These are phyloP conservation scores for Sebastes vulpes DNA, from an alignment of 2,797 vertebrate species.

Conservation along the genomic window DNA sequence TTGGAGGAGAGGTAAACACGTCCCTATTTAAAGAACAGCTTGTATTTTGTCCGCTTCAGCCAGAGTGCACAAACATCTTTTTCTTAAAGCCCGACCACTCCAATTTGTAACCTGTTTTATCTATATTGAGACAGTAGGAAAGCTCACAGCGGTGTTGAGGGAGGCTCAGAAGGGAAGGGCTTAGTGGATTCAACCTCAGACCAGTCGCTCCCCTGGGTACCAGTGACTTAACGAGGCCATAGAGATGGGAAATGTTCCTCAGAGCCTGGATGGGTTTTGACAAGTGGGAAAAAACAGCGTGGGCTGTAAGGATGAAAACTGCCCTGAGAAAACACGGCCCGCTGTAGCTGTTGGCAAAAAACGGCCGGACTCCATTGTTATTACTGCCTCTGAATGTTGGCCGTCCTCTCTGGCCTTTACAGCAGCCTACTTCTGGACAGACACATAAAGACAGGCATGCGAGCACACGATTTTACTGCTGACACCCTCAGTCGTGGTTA, in stretches of 20 bases:
- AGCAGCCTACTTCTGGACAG: constrained; percentile 49
- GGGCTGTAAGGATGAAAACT: constrained; percentile 57
- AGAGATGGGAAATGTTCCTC: constrained; percentile 74
- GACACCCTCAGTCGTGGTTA: constrained; percentile 10
- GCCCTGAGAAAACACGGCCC: constrained; percentile 64
- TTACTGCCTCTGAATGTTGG: constrained; percentile 70
- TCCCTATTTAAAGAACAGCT: constrained; percentile 76
- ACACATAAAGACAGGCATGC: constrained; percentile 38
- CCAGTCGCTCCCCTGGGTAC: constrained; percentile 45
- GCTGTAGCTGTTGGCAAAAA: constrained; percentile 75
- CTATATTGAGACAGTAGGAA: constrained; percentile 49
- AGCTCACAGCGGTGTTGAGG: constrained; percentile 37
- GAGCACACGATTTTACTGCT: constrained; percentile 46
- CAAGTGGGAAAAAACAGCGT: constrained; percentile 65
- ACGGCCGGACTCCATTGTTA: constrained; percentile 66
- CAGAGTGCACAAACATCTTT: constrained; percentile 47
- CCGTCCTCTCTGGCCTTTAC: constrained; percentile 48
- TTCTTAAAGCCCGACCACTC: constrained; percentile 37
- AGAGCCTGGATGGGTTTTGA: constrained; percentile 69
- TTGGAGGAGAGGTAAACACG: constrained; percentile 77
- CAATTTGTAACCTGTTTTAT: constrained; percentile 57
- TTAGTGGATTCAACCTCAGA: constrained; percentile 59
- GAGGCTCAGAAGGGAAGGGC: constrained; percentile 52
- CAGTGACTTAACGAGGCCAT: constrained; percentile 62
- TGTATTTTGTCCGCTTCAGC: constrained; percentile 60